Conservation (phyloP, 2,888 invertebrate genomes). For the Elegia similella region DNA sequence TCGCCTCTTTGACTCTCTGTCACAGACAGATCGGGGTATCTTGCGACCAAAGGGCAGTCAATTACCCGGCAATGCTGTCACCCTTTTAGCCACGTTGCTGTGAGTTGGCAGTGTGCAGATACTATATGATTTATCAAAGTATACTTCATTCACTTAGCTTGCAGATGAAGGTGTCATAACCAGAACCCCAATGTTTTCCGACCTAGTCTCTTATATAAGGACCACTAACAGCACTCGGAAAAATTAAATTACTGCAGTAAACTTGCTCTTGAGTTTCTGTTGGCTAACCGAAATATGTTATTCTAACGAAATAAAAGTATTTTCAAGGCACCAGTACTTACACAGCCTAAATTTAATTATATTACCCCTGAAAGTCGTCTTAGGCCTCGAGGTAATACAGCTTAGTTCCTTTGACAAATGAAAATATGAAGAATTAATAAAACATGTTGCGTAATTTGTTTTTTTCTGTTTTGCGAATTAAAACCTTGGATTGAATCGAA, state of each 20-base stretch:
- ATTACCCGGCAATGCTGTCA: too few species aligned
- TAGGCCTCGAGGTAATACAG: not conserved
- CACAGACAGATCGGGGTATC: too few species aligned
- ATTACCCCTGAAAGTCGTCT: not conserved
- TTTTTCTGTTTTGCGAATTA: not conserved
- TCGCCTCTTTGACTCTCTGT: too few species aligned
- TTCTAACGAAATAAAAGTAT: not conserved
- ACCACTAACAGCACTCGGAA: not conserved
- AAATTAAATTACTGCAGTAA: slow-evolving; percentile 4
- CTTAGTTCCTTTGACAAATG: not conserved
- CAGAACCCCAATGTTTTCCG: too few species aligned
- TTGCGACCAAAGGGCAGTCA: too few species aligned
- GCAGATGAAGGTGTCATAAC: too few species aligned
- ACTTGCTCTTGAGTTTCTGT: not conserved
- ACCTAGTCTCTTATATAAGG: too few species aligned
- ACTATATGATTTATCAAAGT: too few species aligned
- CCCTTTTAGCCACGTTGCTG: too few species aligned
- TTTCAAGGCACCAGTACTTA: not conserved
- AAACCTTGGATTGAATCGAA: not conserved
- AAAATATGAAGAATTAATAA: not conserved
- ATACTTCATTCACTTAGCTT: too few species aligned
- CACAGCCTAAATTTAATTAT: not conserved
- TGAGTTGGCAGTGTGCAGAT: too few species aligned
- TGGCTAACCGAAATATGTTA: not conserved
- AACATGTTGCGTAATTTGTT: not conserved